Evolutionary conservation across 2,113 vertebrate genomes (phyloP).

Genomic region (Proteles cristata): DNA sequence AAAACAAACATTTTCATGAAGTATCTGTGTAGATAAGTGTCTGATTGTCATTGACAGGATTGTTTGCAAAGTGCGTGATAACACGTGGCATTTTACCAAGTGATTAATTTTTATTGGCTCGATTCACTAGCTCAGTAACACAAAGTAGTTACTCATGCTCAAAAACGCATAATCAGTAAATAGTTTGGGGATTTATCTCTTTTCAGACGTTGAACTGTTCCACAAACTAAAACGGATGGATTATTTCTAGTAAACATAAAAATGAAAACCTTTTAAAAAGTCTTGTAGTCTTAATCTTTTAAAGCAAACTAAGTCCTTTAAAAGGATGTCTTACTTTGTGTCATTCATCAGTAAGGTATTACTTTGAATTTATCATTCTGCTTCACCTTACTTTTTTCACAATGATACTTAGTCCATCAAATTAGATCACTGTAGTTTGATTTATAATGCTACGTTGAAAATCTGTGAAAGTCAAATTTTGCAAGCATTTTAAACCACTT

Average conservation of each 20-base stretch:
- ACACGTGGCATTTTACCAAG: slow-evolving; percentile 55
- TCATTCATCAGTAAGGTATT: slow-evolving; percentile 52
- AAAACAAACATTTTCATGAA: slow-evolving; percentile 71
- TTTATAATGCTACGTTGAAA: slow-evolving; percentile 63
- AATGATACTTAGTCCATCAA: slow-evolving; percentile 35
- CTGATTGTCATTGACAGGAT: slow-evolving; percentile 75
- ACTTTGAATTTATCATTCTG: slow-evolving; percentile 52
- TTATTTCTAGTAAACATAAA: slow-evolving; percentile 80
- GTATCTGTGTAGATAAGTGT: slow-evolving; percentile 77
- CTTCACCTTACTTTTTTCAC: slow-evolving; percentile 37
- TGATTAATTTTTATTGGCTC: slow-evolving; percentile 76
- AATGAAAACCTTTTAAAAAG: slow-evolving; percentile 73
- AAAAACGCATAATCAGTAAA: slow-evolving; percentile 75
- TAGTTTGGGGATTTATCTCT: slow-evolving; percentile 79
- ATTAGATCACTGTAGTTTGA: slow-evolving; percentile 54
- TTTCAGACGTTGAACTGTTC: slow-evolving; percentile 61
- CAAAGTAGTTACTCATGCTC: slow-evolving; percentile 67
- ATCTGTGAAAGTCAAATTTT: neutral
- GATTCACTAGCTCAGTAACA: slow-evolving; percentile 61
- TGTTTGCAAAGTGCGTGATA: slow-evolving; percentile 76
- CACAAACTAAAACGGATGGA: slow-evolving; percentile 72
- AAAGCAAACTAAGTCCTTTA: slow-evolving; percentile 72
- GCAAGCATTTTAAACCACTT: neutral
- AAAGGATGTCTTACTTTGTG: slow-evolving; percentile 61
- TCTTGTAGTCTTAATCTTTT: slow-evolving; percentile 63